phyloP scores from a whole-genome alignment of 2,797 vertebrate genomes.

The Varecia variegata region DNA sequence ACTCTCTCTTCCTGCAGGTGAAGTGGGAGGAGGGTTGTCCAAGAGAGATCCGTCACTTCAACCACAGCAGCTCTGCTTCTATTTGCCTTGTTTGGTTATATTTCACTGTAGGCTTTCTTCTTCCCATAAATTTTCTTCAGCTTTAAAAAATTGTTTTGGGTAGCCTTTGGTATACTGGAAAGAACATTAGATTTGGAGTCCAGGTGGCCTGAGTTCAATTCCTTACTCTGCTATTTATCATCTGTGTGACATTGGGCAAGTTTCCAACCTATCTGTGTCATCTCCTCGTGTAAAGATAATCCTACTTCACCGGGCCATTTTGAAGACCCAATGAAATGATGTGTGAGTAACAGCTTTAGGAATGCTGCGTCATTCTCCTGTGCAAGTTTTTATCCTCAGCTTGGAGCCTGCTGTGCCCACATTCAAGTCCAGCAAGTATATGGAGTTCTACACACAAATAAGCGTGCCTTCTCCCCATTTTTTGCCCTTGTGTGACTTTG shows the following conservation, averaged over 20 bases:
- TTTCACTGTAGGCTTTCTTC: background rate
- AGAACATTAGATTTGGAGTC: slow-evolving; percentile 7
- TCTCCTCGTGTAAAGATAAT: slow-evolving; percentile 24
- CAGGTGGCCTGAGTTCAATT: slow-evolving; percentile 5
- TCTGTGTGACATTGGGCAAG: background rate
- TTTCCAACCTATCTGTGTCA: background rate
- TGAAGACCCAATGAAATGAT: background rate
- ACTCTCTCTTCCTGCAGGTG: background rate
- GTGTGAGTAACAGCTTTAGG: background rate
- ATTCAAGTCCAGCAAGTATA: background rate
- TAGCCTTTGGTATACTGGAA: background rate
- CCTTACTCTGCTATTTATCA: background rate
- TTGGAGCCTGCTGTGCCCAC: background rate
- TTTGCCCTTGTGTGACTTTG: background rate
- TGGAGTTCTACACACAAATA: background rate
- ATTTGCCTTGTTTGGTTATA: background rate
- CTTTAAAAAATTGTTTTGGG: background rate
- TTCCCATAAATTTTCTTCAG: background rate
- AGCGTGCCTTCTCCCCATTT: background rate
- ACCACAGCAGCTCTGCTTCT: background rate
- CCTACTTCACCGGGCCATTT: background rate
- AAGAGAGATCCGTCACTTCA: background rate
- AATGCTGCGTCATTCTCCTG: background rate
- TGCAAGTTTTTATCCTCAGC: background rate
- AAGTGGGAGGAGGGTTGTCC: background rate